Percentiles rank a stretch among this genome's conserved stretches.
Evolutionary conservation across 2,888 invertebrate species (phyloP).

Genomic region (Ethmia dodecea): DNA sequence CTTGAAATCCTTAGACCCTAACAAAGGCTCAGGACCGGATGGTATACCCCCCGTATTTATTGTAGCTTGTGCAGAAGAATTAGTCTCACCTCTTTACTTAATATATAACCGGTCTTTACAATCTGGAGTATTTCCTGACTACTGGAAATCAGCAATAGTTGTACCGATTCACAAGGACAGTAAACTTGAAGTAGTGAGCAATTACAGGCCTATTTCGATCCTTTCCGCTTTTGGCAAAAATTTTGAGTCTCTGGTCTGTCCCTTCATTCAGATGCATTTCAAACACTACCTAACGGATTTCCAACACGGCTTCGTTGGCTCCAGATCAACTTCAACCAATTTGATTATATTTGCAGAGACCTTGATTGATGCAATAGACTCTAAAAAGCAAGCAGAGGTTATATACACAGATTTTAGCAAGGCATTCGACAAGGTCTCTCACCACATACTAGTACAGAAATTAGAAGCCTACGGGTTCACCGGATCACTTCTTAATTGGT

Average conservation of each 20-base stretch:
- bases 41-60: background rate
- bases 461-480: background rate
- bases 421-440: background rate
- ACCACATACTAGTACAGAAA: background rate
- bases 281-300: background rate
- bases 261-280: background rate
- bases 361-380: background rate
- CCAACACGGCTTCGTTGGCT: background rate
- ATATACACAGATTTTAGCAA: constrained; percentile 1
- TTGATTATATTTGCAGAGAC: background rate
- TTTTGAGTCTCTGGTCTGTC: no score
- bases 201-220: background rate
- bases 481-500: background rate
- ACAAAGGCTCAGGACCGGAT: background rate
- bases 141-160: background rate
- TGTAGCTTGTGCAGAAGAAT: background rate
- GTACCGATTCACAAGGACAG: background rate
- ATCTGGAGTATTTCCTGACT: background rate
- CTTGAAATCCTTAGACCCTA: background rate
- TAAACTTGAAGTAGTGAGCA: background rate
- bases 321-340: background rate
- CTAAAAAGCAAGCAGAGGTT: background rate
- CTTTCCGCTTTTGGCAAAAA: no score
- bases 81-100: background rate
- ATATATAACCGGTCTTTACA: background rate